These are phyloP conservation scores for Osmoderma eremita DNA, from an alignment of 2,888 invertebrate species.

Conservation along the genomic window DNA sequence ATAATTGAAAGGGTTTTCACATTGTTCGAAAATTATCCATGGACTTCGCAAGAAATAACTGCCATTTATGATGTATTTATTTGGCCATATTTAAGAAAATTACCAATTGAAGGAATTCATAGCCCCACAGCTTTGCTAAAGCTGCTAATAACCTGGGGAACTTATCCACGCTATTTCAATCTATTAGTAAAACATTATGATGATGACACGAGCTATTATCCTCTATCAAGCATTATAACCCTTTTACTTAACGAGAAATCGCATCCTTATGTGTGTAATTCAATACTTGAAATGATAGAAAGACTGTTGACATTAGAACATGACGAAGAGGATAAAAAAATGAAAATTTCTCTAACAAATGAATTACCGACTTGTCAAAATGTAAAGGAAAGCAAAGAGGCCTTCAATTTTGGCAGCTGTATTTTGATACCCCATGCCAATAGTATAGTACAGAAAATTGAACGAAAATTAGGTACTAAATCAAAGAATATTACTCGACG, in stretches of 20 bases:
- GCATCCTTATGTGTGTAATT: slow-evolving; percentile 72
- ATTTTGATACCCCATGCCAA: slow-evolving; percentile 80
- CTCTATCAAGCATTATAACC: slow-evolving; percentile 75
- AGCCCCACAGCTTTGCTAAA: slow-evolving; percentile 84
- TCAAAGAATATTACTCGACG: slow-evolving; percentile 72
- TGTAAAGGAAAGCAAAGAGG: slow-evolving; percentile 58
- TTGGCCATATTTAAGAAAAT: slow-evolving; percentile 81
- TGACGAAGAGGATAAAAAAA: slow-evolving; percentile 66
- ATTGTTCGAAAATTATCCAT: slow-evolving; percentile 80
- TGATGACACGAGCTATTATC: slow-evolving; percentile 64
- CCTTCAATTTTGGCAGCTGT: slow-evolving; percentile 77
- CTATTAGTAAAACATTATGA: slow-evolving; percentile 72
- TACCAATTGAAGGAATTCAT: slow-evolving; percentile 83
- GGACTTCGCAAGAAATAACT: slow-evolving; percentile 76
- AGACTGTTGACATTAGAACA: slow-evolving; percentile 75
- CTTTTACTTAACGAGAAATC: slow-evolving; percentile 78
- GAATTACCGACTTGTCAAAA: slow-evolving; percentile 59
- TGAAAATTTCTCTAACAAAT: slow-evolving; percentile 60
- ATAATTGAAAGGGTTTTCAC: slow-evolving; percentile 79
- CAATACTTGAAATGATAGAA: slow-evolving; percentile 79
- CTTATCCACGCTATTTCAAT: slow-evolving; percentile 79
- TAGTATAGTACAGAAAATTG: slow-evolving; percentile 75
- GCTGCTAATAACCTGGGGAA: slow-evolving; percentile 83
- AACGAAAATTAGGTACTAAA: slow-evolving; percentile 71
- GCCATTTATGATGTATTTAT: slow-evolving; percentile 81